phyloP scores from a whole-genome alignment of 2,113 vertebrate species.

The Esox niger region DNA sequence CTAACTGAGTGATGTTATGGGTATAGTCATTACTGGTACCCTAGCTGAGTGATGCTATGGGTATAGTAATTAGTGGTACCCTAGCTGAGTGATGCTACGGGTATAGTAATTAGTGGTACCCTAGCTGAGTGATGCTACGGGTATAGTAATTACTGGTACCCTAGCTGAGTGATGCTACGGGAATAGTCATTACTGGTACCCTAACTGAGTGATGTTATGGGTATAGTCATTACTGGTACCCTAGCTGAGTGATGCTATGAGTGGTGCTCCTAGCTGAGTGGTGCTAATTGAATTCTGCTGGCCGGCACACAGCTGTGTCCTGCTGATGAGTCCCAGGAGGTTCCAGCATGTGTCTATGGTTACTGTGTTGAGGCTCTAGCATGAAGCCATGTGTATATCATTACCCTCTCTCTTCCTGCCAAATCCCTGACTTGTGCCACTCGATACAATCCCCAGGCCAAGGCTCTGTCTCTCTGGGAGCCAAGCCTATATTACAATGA shows the following conservation, averaged over 20 bases:
- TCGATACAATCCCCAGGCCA: conserved; percentile 50
- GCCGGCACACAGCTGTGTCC: conserved; percentile 76
- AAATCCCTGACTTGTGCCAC: conserved; percentile 64
- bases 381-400: conserved; percentile 75
- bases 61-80: no score
- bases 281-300: conserved; percentile 78
- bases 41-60: no score
- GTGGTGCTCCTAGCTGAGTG: conserved; percentile 5
- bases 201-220: no score
- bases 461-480: conserved; percentile 43
- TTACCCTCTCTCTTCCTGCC: conserved; percentile 50
- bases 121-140: no score
- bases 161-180: no score
- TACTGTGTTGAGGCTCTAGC: conserved; percentile 73
- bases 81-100: no score
- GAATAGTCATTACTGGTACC: no score
- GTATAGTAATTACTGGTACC: no score
- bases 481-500: conserved; percentile 50
- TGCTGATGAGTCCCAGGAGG: conserved; percentile 77
- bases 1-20: no score
- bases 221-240: not conserved
- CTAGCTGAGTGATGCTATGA: not conserved
- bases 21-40: no score
- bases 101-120: no score
- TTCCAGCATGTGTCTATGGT: conserved; percentile 76